Evolutionary conservation across 2,113 vertebrate genomes (phyloP).

Genomic region (Cinclus cinclus): DNA sequence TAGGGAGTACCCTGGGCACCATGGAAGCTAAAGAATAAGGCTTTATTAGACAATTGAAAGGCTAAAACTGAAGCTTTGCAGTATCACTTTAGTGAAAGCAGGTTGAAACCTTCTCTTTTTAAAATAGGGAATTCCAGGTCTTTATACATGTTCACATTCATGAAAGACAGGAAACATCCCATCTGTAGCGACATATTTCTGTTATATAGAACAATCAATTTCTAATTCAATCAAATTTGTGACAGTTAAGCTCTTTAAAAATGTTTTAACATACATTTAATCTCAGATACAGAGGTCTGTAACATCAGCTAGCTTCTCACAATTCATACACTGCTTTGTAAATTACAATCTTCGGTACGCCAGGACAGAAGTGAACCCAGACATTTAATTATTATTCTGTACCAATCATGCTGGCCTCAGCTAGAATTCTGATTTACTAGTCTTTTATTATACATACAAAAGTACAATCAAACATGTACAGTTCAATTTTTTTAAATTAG

Average conservation of each 20-base stretch:
- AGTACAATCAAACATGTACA: neutral
- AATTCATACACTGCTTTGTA: conserved; percentile 23
- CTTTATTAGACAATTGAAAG: neutral
- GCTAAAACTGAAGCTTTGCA: neutral
- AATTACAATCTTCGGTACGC: neutral
- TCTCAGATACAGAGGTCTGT: neutral
- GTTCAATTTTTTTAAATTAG: conserved; percentile 28
- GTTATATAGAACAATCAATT: conserved; percentile 31
- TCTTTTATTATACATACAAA: conserved; percentile 8
- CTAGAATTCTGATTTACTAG: conserved; percentile 38
- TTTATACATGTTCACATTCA: neutral
- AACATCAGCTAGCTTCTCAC: neutral
- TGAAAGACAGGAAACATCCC: neutral
- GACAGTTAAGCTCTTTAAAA: conserved; percentile 17
- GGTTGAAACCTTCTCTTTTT: neutral
- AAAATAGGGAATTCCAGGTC: neutral
- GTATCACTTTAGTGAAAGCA: neutral
- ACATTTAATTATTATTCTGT: conserved; percentile 30
- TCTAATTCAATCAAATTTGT: conserved; percentile 35
- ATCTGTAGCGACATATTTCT: conserved; percentile 5
- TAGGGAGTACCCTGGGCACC: neutral
- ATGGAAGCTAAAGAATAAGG: neutral
- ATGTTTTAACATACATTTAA: conserved; percentile 25
- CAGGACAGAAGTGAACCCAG: neutral
- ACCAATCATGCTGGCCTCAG: conserved; percentile 24